Evolutionary conservation across 2,797 vertebrate species (phyloP).

Genomic region (Acipenser ruthenus): DNA sequence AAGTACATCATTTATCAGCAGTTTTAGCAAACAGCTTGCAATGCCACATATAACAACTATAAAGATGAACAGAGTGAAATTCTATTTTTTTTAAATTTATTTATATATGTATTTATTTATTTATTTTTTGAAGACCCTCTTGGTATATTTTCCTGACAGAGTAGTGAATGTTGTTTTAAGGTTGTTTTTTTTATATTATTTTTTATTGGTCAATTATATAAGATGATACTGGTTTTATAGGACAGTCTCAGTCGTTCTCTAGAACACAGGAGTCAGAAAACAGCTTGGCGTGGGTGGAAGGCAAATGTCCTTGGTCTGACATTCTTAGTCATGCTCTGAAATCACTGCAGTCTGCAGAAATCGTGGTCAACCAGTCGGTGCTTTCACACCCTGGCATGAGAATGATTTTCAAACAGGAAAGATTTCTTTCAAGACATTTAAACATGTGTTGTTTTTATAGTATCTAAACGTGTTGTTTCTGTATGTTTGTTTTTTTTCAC

Average conservation of each 20-base stretch:
- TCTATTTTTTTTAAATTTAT: no score
- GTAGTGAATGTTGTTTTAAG: conserved; percentile 53
- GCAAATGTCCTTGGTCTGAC: conserved; percentile 4
- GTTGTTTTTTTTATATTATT: background rate
- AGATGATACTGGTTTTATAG: background rate
- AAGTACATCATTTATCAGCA: no score
- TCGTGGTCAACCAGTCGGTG: background rate
- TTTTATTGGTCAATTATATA: conserved; percentile 5
- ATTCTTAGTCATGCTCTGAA: background rate
- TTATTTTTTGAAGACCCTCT: no score
- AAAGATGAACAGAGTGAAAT: no score
- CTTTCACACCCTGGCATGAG: background rate
- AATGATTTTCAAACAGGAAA: background rate
- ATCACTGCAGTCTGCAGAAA: background rate
- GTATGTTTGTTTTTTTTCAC: no score
- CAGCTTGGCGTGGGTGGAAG: background rate
- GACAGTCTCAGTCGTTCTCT: background rate
- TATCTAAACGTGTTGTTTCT: no score
- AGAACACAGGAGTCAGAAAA: background rate
- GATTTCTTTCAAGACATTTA: background rate
- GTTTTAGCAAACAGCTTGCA: no score
- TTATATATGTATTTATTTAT: no score
- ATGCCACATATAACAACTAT: no score
- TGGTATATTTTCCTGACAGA: conserved; percentile 39
- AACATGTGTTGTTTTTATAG: background rate